Percentiles rank a stretch among this genome's conserved stretches.
These are phyloP conservation scores for Siniperca scherzeri DNA, from an alignment of 2,797 vertebrate genomes.

Conservation along the genomic window DNA sequence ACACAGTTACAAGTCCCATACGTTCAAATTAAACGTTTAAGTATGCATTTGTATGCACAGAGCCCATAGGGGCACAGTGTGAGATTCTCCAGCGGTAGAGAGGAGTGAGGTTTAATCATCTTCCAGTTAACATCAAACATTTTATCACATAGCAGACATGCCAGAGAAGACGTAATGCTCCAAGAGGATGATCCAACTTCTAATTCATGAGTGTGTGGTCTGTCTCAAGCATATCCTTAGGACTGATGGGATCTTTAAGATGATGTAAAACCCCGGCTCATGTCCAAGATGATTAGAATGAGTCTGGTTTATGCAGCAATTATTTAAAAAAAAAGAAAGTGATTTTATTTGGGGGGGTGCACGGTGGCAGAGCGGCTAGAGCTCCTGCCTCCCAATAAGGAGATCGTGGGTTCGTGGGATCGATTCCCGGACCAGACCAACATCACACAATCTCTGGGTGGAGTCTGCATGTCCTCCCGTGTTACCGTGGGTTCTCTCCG, in stretches of 20 bases:
- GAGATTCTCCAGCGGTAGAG: slow-evolving; percentile 43
- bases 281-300: slow-evolving; percentile 42
- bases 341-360: slow-evolving; percentile 58
- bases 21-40: slow-evolving; percentile 47
- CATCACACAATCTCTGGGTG: too few species aligned
- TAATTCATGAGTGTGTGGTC: slow-evolving; percentile 50
- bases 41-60: slow-evolving; percentile 35
- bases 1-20: slow-evolving; percentile 47
- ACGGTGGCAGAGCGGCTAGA: too few species aligned
- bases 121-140: slow-evolving; percentile 55
- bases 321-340: slow-evolving; percentile 41
- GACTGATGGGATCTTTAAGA: slow-evolving; percentile 66
- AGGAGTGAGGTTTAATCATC: slow-evolving; percentile 46
- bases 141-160: slow-evolving; percentile 42
- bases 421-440: too few species aligned
- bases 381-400: too few species aligned
- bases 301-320: slow-evolving; percentile 21
- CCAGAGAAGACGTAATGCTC: slow-evolving; percentile 34
- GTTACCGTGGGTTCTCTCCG: too few species aligned
- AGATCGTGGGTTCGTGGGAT: too few species aligned
- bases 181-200: slow-evolving; percentile 49
- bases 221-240: slow-evolving; percentile 44
- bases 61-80: slow-evolving; percentile 39
- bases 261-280: slow-evolving; percentile 40
- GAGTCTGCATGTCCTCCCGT: too few species aligned